A percentile compares a stretch with the other conserved stretches of the same genome.
Conservation (phyloP, 1,140 invertebrate species). For the Drosophila kikkawai region DNA sequence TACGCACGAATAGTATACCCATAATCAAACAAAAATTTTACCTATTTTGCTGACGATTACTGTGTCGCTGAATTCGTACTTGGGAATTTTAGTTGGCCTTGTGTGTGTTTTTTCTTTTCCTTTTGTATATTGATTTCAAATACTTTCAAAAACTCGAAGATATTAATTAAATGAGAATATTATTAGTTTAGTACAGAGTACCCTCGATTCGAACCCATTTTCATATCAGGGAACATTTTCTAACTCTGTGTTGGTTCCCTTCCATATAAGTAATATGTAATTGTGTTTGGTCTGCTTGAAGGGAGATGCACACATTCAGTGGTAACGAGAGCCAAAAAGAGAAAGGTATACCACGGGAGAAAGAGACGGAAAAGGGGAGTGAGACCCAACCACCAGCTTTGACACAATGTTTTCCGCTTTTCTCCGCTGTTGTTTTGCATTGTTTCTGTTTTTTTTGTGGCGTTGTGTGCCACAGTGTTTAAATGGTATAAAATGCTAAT, state of each 20-base stretch:
- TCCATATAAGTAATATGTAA: slow-evolving; percentile 34
- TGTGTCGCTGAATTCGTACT: not conserved
- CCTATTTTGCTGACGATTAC: not conserved
- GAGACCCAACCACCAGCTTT: slow-evolving; percentile 14
- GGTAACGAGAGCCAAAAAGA: slow-evolving; percentile 5
- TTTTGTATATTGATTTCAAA: not conserved
- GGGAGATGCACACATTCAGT: slow-evolving; percentile 45
- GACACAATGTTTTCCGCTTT: slow-evolving; percentile 42
- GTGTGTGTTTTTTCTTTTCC: too few relatives aligned
- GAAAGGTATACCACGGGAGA: not conserved
- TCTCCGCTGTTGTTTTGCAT: slow-evolving; percentile 49
- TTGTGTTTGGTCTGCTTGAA: slow-evolving; percentile 46
- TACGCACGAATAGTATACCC: too few relatives aligned
- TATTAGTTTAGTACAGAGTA: not conserved
- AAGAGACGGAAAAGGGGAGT: not conserved
- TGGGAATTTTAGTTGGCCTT: not conserved
- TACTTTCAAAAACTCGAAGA: not conserved
- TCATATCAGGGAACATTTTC: not conserved
- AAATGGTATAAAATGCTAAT: slow-evolving; percentile 81
- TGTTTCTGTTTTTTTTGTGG: slow-evolving; percentile 25
- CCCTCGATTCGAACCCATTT: not conserved
- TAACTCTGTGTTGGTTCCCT: slow-evolving; percentile 22
- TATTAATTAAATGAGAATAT: not conserved
- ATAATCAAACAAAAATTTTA: not conserved
- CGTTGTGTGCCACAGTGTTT: slow-evolving; percentile 54